Evolutionary conservation across 2,797 vertebrate species (phyloP).

Genomic region (Falco biarmicus): DNA sequence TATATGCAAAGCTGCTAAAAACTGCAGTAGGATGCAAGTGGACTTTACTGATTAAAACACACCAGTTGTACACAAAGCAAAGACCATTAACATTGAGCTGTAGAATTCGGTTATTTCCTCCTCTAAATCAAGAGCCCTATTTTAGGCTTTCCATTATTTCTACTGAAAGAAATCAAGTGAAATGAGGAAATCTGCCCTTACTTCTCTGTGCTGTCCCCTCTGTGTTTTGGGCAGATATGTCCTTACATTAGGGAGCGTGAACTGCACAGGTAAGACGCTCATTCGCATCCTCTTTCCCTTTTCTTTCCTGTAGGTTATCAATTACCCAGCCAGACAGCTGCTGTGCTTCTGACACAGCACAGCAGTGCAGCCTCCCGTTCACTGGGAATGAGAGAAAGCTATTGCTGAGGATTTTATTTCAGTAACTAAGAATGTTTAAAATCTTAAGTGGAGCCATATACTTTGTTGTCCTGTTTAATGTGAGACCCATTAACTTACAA

Average conservation of each 20-base stretch:
- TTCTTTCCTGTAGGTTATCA: neutral
- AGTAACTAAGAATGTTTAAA: neutral
- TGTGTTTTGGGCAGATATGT: neutral
- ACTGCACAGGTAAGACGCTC: neutral
- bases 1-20: neutral
- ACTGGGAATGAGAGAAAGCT: neutral
- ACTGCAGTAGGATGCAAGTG: neutral
- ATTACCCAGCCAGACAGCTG: neutral
- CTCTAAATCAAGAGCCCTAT: neutral
- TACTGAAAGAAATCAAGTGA: neutral
- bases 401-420: neutral
- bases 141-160: neutral
- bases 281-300: fast-evolving
- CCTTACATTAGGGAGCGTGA: fast-evolving
- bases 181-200: neutral
- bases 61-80: neutral
- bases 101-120: neutral
- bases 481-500: neutral
- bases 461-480: neutral
- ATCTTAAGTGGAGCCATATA: neutral
- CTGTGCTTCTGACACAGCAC: neutral
- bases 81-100: fast-evolving
- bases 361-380: neutral
- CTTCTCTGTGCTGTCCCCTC: neutral
- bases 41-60: neutral